Evolutionary conservation across 2,797 vertebrate genomes (phyloP), one percentile per base, ranked within the genome.

Genomic region (Carapus acus): DNA sequence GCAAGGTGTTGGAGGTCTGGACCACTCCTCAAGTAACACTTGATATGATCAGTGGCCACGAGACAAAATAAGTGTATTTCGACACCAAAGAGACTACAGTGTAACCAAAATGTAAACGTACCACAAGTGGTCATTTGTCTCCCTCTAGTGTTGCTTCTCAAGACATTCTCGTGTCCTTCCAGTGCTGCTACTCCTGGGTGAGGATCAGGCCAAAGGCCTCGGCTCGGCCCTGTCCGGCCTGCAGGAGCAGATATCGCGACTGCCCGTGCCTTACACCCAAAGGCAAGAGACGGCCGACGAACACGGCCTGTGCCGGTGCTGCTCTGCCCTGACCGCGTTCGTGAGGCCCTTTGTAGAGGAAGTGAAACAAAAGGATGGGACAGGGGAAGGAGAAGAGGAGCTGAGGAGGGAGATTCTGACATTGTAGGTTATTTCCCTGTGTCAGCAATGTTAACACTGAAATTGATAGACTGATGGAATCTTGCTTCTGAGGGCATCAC

Each of bases 181-280:
- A 96, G 93, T 91, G 62, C 76, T 96, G 67, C 79, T 91, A 57
- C 87, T 85, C 57, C 79, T 93, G 81, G 79, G 73, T 8, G 87
- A 85, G 50, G 84, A 85, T 31, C 91, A 85, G 67, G 87, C 88
- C n/a, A n/a, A n/a, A n/a, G n/a, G n/a, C n/a, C n/a, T n/a, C n/a
- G 91, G 91, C 31, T 70, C 84, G 65, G 86, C 81, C 31, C 78
- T 97, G 65, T 88, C 86, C 3, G 86, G 89, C 53, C 78, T 97
- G 43, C 91, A 92, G 74, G 85, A 80, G 76, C 93, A 92, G 74
- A 48, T 96, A 12, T 84, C 87, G 46, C 74, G 84, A 31, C 86
- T 97, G 62, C 95, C 94, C 2, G 90, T 97, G 43, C 93, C 94
- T 19, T 93, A 90, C 54, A 90, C 85, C 16, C 65, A 71, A 65